Conservation (phyloP, 1,140 invertebrate genomes). For the Platyura marginata region DNA sequence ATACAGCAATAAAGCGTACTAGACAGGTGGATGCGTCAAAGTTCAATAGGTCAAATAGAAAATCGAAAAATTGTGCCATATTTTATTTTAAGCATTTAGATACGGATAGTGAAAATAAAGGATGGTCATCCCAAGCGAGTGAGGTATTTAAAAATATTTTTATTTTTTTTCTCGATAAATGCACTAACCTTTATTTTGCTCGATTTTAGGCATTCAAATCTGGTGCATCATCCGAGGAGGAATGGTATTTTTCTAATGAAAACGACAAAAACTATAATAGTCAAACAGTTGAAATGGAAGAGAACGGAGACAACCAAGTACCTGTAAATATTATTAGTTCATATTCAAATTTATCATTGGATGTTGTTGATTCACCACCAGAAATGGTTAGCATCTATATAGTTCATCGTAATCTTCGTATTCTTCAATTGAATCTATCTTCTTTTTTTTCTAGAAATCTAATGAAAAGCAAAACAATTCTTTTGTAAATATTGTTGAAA, state of each 20-base stretch:
- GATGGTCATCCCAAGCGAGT: slow-evolving; percentile 5
- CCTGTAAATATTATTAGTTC: slow-evolving; percentile 1
- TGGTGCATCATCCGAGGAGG: slow-evolving; percentile 21
- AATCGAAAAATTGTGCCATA: slow-evolving; percentile 58
- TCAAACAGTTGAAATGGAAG: neutral
- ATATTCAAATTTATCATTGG: neutral
- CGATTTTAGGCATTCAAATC: slow-evolving; percentile 20
- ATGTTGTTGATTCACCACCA: neutral
- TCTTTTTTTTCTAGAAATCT: too few species aligned
- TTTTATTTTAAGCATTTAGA: slow-evolving; percentile 72
- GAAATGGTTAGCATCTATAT: neutral
- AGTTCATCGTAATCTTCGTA: too few species aligned
- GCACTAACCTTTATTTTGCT: slow-evolving; percentile 20
- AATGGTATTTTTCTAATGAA: slow-evolving; percentile 17
- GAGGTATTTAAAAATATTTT: too few species aligned
- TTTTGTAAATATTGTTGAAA: too few species aligned
- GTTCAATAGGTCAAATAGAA: slow-evolving; percentile 47
- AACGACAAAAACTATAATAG: slow-evolving; percentile 3
- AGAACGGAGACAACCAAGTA: neutral
- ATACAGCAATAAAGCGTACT: slow-evolving; percentile 26
- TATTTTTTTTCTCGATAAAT: too few species aligned
- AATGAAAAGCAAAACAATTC: too few species aligned
- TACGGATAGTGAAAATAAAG: slow-evolving; percentile 49
- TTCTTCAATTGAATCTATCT: too few species aligned
- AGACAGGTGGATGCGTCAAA: slow-evolving; percentile 32